Conservation (phyloP, 1,140 invertebrate species). For the Atta colombica region DNA sequence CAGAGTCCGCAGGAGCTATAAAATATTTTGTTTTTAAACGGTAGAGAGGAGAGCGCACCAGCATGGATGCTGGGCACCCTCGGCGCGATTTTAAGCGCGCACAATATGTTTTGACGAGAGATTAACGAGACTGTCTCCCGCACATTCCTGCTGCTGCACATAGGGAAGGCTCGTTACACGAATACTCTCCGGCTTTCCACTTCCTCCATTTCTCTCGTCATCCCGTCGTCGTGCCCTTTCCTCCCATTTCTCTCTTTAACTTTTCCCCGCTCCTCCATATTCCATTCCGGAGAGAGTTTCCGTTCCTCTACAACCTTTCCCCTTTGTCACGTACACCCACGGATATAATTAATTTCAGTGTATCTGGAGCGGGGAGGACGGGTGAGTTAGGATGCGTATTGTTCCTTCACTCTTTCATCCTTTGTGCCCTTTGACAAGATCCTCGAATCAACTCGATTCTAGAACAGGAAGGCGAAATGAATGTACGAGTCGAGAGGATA, state of each 20-base stretch:
- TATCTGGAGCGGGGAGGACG: constrained; percentile 58
- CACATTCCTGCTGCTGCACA: constrained; percentile 43
- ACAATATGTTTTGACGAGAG: constrained; percentile 76
- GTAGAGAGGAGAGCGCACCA: not conserved
- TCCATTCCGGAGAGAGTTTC: constrained; percentile 44
- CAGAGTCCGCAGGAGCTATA: not conserved
- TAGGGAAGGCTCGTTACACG: constrained; percentile 50
- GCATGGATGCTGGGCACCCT: not conserved
- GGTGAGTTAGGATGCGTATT: constrained; percentile 59
- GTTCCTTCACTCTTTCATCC: constrained; percentile 69
- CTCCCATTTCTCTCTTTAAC: constrained; percentile 54
- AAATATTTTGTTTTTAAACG: constrained; percentile 32
- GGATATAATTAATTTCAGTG: constrained; percentile 77
- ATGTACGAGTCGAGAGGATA: constrained; percentile 4
- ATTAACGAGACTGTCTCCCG: constrained; percentile 75
- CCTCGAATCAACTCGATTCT: constrained; percentile 41
- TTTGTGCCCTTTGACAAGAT: constrained; percentile 67
- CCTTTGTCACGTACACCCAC: constrained; percentile 65
- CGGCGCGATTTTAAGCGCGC: constrained; percentile 64
- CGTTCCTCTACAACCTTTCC: constrained; percentile 38
- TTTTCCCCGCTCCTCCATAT: constrained; percentile 36
- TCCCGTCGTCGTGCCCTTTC: constrained; percentile 32
- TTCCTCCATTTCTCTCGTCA: constrained; percentile 62
- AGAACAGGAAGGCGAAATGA: not conserved
- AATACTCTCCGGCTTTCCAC: constrained; percentile 62